These are phyloP conservation scores for Platichthys flesus DNA, from an alignment of 2,113 vertebrate species.

Conservation along the genomic window DNA sequence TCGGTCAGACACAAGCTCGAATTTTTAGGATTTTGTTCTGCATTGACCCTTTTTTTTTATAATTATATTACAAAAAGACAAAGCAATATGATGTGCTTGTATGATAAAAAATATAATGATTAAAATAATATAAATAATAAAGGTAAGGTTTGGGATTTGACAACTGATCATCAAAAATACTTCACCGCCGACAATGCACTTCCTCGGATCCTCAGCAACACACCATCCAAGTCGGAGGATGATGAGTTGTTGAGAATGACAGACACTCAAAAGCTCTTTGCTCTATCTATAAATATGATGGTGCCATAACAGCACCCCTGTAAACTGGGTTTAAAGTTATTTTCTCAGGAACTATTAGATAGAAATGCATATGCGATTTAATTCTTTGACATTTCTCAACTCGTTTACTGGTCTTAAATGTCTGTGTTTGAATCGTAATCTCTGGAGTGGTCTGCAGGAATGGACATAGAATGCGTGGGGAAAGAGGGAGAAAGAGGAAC, in stretches of 20 bases:
- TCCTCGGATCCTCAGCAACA: background rate
- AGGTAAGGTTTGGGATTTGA: too few species aligned
- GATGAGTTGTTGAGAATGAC: background rate
- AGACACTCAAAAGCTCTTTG: background rate
- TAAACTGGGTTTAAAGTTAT: conserved; percentile 57
- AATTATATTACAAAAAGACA: background rate
- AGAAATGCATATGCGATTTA: conserved; percentile 55
- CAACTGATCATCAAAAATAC: background rate
- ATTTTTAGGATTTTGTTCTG: too few species aligned
- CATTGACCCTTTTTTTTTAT: too few species aligned
- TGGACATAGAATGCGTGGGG: conserved; percentile 34
- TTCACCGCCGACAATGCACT: background rate
- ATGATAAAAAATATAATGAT: too few species aligned
- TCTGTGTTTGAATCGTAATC: conserved; percentile 51
- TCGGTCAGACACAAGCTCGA: conserved; percentile 3
- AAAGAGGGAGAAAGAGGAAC: conserved; percentile 23
- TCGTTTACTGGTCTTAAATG: conserved; percentile 41
- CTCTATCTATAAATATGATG: conserved; percentile 46
- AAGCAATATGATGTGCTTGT: background rate
- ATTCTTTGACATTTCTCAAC: conserved; percentile 61
- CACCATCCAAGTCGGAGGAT: background rate
- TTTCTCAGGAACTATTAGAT: conserved; percentile 60
- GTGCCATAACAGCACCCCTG: conserved; percentile 40
- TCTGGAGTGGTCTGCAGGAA: conserved; percentile 48
- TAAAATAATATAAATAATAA: too few species aligned